Base-by-base conservation (phyloP, 2,888 invertebrate genomes). In the Gymnoscelis rufifasciata region DNA sequence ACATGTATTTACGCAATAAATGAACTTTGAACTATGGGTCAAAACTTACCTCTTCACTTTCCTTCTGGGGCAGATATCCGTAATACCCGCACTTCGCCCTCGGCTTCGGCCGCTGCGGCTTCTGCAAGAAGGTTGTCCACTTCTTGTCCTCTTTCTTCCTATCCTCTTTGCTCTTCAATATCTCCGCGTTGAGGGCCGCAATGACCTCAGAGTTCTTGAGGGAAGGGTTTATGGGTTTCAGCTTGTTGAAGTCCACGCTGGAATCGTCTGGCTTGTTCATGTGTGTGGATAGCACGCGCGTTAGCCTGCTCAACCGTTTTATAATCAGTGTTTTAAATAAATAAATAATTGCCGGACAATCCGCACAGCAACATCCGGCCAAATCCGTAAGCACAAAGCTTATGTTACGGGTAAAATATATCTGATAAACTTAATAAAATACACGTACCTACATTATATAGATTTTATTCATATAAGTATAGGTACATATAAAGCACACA, bases 71-170 rank as follows among this genome's bases (percentile, higher is more conserved):
- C 1, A 65, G 52, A 52, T 67, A 71, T 2, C 76, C 69, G 8
- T 57, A 60, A 36, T 75, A 75, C 1, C 80, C 82, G 12, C 71
- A 71, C 54, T 71, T 79, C 0, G 62, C 69, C 23, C 62, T 72
- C 0, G 93, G 93, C 54, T 91, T 89, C 0, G 94, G 92, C 12
- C 93, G 82, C 57, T 91, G 89, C 0, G 95, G 95, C 61, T 92
- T 93, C 72, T 93, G 92, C 51, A 95, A 69, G 65, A 95, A 95
- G 23, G 93, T 94, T 2, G 95, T 93, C 88, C 92, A 93, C 58
- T 91, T 91, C 58, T 90, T 90, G 56, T 90, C 89, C 28, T 91
- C 90, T 36, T 90, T 89, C 53, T 87, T 82, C 51, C 88, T 89
- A 50, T 84, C 79, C 54, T 90, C 89, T 11, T 78, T 82, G 2